Evolutionary conservation across 2,888 invertebrate genomes (phyloP).

Genomic region (Cataglyphis cursor): DNA sequence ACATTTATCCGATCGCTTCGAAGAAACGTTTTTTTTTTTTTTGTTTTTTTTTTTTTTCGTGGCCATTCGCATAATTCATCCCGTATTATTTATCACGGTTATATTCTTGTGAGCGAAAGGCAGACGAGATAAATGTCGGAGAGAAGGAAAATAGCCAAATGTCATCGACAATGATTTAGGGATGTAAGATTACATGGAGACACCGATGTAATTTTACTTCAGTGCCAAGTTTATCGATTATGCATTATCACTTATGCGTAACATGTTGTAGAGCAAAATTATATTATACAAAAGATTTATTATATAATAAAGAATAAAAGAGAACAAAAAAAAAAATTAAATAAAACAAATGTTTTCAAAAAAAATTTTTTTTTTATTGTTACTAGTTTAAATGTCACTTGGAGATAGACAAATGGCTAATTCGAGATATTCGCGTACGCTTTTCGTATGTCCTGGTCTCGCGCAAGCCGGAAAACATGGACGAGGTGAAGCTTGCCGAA

Average conservation of each 20-base stretch:
- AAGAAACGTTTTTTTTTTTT: neutral
- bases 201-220: neutral
- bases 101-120: neutral
- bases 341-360: neutral
- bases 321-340: neutral
- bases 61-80: neutral
- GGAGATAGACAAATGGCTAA: slow-evolving; percentile 21
- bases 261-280: neutral
- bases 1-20: slow-evolving; percentile 8
- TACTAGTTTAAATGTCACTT: neutral
- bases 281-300: neutral
- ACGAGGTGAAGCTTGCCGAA: slow-evolving; percentile 71
- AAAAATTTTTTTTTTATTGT: too few species aligned
- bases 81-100: neutral
- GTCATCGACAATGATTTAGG: neutral
- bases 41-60: neutral
- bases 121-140: neutral
- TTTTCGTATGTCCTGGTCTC: slow-evolving; percentile 30
- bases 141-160: neutral
- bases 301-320: too few species aligned
- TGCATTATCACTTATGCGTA: too few species aligned
- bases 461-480: slow-evolving; percentile 60
- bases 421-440: slow-evolving; percentile 32
- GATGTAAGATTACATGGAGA: neutral
- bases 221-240: neutral